Evolutionary conservation across 2,113 vertebrate species (phyloP).

Genomic region (Sander lucioperca): DNA sequence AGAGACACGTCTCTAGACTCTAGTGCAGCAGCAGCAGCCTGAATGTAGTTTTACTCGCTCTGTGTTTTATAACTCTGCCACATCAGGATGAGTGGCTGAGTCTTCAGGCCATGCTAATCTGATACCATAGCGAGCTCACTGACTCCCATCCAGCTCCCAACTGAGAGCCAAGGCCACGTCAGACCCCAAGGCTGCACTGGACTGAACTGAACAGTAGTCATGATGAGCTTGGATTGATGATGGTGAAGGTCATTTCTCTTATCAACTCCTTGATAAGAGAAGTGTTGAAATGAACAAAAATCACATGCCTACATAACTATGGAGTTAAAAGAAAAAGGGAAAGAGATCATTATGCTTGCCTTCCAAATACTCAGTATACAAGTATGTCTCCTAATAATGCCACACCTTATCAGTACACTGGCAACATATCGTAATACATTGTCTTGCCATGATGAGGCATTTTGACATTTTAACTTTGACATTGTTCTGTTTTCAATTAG

Average conservation of each 20-base stretch:
- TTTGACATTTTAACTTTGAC: not conserved
- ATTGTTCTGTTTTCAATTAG: not conserved
- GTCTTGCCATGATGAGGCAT: not conserved
- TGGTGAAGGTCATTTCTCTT: slow-evolving; percentile 47
- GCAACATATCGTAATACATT: not conserved
- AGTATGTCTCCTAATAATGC: not conserved
- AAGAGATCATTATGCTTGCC: not conserved
- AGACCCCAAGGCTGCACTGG: slow-evolving; percentile 44
- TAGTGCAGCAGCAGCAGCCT: slow-evolving; percentile 23
- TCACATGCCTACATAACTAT: not conserved
- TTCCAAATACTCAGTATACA: not conserved
- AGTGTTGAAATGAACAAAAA: not conserved
- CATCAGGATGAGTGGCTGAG: slow-evolving; percentile 54
- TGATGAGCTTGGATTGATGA: slow-evolving; percentile 20
- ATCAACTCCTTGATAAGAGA: not conserved
- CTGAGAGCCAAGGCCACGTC: slow-evolving; percentile 40
- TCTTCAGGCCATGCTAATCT: slow-evolving; percentile 64
- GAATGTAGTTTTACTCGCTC: not conserved
- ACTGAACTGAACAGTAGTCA: slow-evolving; percentile 34
- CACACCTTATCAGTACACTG: not conserved
- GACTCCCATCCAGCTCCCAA: slow-evolving; percentile 51
- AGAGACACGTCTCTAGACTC: not conserved
- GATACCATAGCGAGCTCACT: slow-evolving; percentile 62
- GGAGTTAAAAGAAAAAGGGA: not conserved
- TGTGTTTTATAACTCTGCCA: slow-evolving; percentile 56